Base-by-base conservation (phyloP, 1,140 invertebrate species). In the Popillia japonica region DNA sequence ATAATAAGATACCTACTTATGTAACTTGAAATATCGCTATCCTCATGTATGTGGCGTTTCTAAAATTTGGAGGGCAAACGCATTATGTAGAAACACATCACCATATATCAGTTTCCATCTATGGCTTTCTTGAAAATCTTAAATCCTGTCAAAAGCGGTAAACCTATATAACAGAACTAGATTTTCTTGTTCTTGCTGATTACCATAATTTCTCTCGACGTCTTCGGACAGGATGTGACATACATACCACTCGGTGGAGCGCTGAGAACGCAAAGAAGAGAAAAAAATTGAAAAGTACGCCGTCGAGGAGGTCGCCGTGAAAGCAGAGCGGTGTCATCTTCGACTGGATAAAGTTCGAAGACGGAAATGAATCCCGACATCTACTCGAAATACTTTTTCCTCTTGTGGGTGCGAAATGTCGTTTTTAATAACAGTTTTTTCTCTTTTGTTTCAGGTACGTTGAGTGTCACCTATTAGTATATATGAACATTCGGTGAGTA, bases 401-500 rank as follows among this genome's bases (percentile, higher is more conserved):
- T 20, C 22, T 27, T 68, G 27, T 10, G 27, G 27, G 22, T 34
- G 27, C 22, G 22, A 68, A 68, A 7, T 68, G 61, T 68, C 61
- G 20, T 68, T 23, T 68, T 68, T 34, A 68, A 68, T 68, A 68
- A 68, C 11, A 68, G 61, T 34, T 68, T 68, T 68, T 68, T 68
- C n/a, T n/a, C 61, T 34, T 34, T 34, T 34, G 61, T 68, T 68
- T 68, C 61, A 68, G 61, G 61, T 68, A 68, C 61, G 61, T 68
- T 14, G 8, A 17, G 22, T 55, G 61, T 68, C 27, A 68, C 20
- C 22, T 68, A 34, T 34, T 34, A 34, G 1, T 34, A 34, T 1
- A 34, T 34, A 4, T 34, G 27, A 34, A 4, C 2, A 34, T 34
- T 34, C 27, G 27, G 27, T 34, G 27, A 34, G 27, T 34, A 34